Evolutionary conservation across 2,888 invertebrate genomes (phyloP).

Genomic region (Drosophila austrosaltans): DNA sequence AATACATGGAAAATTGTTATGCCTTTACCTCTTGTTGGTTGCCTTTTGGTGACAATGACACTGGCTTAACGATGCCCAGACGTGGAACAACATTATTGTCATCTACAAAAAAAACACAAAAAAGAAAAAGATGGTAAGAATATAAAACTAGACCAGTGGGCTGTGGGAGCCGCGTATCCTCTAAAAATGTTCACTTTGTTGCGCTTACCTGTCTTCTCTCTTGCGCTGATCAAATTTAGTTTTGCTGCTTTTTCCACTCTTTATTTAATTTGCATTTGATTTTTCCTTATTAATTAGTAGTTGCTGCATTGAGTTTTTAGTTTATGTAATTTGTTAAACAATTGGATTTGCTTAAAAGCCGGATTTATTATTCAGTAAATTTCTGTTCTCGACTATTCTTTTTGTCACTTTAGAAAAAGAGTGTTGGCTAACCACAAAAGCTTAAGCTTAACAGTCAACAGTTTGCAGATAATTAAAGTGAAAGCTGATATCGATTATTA

Average conservation of each 20-base stretch:
- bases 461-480: neutral
- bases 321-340: neutral
- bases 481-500: conserved; percentile 1
- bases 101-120: conserved; percentile 16
- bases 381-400: neutral
- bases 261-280: neutral
- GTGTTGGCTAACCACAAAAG: neutral
- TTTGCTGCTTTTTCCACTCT: neutral
- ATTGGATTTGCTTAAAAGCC: neutral
- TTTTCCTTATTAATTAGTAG: conserved; percentile 10
- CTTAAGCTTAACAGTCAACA: neutral
- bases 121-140: neutral
- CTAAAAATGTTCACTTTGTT: conserved; percentile 29
- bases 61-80: conserved; percentile 50
- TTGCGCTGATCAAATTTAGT: conserved; percentile 30
- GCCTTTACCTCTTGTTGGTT: conserved; percentile 26
- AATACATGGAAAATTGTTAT: conserved; percentile 64
- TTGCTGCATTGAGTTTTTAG: conserved; percentile 15
- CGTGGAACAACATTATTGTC: conserved; percentile 46
- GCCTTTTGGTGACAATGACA: conserved; percentile 64
- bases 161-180: conserved; percentile 44
- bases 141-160: conserved; percentile 45
- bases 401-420: neutral
- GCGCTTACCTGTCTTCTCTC: conserved; percentile 36
- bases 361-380: neutral